Evolutionary conservation across 2,888 invertebrate genomes (phyloP).

Genomic region (Hecatera dysodea): DNA sequence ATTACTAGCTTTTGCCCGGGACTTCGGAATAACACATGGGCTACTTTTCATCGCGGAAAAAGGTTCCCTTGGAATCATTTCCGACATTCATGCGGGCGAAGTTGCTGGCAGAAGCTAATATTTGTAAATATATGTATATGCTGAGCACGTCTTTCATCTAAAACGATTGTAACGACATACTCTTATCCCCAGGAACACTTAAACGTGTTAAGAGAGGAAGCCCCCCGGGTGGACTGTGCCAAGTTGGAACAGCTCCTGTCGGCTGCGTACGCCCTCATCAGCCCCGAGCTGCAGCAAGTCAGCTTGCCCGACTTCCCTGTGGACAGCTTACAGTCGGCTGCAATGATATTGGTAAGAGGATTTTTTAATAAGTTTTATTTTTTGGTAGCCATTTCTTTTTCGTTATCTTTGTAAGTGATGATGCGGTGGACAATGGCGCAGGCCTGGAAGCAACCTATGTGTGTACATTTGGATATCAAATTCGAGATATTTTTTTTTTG

Average conservation of each 20-base stretch:
- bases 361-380: too few relatives aligned
- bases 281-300: constrained; percentile 93
- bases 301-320: constrained; percentile 97
- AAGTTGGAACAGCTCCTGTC: constrained; percentile 93
- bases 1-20: too few relatives aligned
- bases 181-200: constrained; percentile 86
- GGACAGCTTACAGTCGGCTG: constrained; percentile 93
- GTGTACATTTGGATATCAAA: too few relatives aligned
- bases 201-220: constrained; percentile 81
- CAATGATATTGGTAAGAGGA: constrained; percentile 92
- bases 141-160: too few relatives aligned
- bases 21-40: too few relatives aligned
- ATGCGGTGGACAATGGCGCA: background rate
- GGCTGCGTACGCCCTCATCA: constrained; percentile 94
- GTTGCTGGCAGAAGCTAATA: too few relatives aligned
- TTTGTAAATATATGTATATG: too few relatives aligned
- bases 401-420: background rate
- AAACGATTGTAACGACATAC: background rate
- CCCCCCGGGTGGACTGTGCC: constrained; percentile 83
- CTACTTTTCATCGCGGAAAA: too few relatives aligned
- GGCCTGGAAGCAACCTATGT: background rate
- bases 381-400: too few relatives aligned
- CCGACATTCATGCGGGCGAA: too few relatives aligned
- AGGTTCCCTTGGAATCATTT: too few relatives aligned
- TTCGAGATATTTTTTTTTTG: too few relatives aligned